Percentiles rank a stretch among this genome's conserved stretches.
These are phyloP conservation scores for Naso thynnoides DNA, from an alignment of 2,797 vertebrate species.

Conservation along the genomic window DNA sequence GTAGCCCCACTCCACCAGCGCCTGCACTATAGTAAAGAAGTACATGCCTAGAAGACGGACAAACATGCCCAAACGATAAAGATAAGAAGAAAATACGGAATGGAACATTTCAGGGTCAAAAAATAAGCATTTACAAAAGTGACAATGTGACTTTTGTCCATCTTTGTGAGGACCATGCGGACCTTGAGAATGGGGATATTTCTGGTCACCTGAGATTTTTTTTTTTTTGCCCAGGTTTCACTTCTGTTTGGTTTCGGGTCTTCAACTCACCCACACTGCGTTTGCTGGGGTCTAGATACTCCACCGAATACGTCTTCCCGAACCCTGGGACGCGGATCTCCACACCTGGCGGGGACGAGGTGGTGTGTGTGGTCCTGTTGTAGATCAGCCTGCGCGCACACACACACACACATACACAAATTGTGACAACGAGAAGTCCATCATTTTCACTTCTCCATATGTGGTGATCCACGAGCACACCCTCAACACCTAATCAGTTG, in stretches of 20 bases:
- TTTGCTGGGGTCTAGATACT: conserved; percentile 97
- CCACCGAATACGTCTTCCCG: conserved; percentile 91
- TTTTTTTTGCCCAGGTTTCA: not conserved
- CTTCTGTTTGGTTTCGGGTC: not conserved
- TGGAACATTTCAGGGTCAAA: not conserved
- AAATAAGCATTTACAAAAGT: too few relatives aligned
- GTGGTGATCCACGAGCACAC: not conserved
- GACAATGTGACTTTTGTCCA: too few relatives aligned
- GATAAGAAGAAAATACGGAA: not conserved
- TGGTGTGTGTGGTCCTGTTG: conserved; percentile 88
- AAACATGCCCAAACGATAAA: not conserved
- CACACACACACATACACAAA: conserved; percentile 1
- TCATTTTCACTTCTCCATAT: conserved; percentile 29
- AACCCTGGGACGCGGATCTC: conserved; percentile 94
- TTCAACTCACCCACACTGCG: conserved; percentile 89
- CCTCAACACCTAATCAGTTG: conserved; percentile 8
- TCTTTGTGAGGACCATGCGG: not conserved
- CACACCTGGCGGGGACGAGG: conserved; percentile 91
- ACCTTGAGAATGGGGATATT: not conserved
- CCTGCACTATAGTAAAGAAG: conserved; percentile 94
- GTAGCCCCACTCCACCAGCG: conserved; percentile 93
- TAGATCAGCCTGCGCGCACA: conserved; percentile 88
- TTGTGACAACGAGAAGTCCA: not conserved
- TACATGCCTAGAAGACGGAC: conserved; percentile 90
- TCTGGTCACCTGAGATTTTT: not conserved